These are phyloP conservation scores for Psittacara wagleri DNA, from an alignment of 2,113 vertebrate genomes.

Conservation along the genomic window DNA sequence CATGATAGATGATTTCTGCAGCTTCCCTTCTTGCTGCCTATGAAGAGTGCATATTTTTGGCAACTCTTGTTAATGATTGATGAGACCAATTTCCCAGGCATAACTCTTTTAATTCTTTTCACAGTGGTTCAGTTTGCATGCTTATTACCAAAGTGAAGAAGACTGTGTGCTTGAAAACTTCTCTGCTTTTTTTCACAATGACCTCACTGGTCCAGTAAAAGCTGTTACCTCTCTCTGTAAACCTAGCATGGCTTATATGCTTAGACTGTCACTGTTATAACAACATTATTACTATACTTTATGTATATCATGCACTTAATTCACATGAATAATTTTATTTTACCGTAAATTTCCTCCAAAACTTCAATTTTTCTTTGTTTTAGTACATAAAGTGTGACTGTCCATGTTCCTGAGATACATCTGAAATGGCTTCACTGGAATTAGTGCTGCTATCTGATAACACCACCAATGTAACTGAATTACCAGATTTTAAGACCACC, in stretches of 20 bases:
- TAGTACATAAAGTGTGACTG: background rate
- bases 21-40: background rate
- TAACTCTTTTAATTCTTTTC: conserved; percentile 11
- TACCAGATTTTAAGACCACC: background rate
- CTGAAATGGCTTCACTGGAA: background rate
- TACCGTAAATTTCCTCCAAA: background rate
- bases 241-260: background rate
- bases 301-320: background rate
- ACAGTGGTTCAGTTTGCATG: background rate
- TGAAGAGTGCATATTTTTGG: background rate
- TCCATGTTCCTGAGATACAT: background rate
- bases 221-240: background rate
- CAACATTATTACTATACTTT: background rate
- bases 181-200: background rate
- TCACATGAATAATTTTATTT: background rate
- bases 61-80: background rate
- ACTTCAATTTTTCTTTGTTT: background rate
- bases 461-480: background rate
- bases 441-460: rapidly evolving
- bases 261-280: background rate
- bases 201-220: background rate
- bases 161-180: background rate
- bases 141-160: background rate
- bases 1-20: background rate
- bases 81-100: background rate